Evolutionary conservation across 2,113 vertebrate species (phyloP).

Genomic region (Plecotus auritus): DNA sequence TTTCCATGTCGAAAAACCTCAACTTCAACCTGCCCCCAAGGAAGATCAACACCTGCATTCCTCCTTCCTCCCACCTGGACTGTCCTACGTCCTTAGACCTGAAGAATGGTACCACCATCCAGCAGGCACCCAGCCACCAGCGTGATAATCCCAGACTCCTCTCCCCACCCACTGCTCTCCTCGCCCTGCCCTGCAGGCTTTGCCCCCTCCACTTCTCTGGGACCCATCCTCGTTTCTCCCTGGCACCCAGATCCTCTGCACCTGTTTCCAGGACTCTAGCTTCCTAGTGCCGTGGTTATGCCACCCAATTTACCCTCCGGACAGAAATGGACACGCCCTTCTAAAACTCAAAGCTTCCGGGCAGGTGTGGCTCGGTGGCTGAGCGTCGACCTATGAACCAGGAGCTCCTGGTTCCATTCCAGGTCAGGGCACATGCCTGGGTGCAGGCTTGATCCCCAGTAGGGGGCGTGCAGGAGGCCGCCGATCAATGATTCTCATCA

Average conservation of each 20-base stretch:
- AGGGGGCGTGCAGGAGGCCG: no score
- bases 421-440: no score
- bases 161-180: background rate
- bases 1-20: background rate
- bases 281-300: background rate
- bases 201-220: background rate
- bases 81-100: background rate
- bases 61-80: background rate
- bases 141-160: background rate
- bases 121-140: background rate
- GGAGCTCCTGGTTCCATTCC: no score
- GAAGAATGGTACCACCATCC: background rate
- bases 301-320: background rate
- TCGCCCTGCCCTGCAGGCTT: no score
- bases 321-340: background rate
- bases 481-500: no score
- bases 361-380: no score
- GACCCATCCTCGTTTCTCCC: background rate
- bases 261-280: background rate
- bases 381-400: no score
- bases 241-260: accelerated
- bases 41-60: background rate
- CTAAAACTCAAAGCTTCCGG: background rate
- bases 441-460: no score
- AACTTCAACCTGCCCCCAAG: background rate